Evolutionary conservation across 92 coral and sea anemone species (phyloP).

Genomic region (Actinernus sp.): DNA sequence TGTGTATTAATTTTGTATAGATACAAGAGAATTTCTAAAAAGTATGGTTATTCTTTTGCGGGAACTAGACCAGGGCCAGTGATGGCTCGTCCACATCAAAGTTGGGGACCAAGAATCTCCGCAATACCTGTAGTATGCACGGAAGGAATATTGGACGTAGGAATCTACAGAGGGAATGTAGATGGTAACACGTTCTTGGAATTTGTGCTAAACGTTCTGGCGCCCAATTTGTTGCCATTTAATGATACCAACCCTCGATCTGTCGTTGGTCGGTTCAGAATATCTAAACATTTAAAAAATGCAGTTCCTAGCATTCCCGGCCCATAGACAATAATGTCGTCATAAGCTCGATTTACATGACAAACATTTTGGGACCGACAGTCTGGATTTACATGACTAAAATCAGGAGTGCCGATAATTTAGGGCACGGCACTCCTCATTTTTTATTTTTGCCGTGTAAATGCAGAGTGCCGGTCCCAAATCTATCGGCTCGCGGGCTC

Average conservation of each 20-base stretch:
- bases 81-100: not conserved
- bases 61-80: slow-evolving; percentile 31
- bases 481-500: too few relatives aligned
- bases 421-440: too few relatives aligned
- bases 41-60: slow-evolving; percentile 7
- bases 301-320: too few relatives aligned
- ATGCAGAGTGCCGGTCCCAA: too few relatives aligned
- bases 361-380: slow-evolving; percentile 9
- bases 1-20: too few relatives aligned
- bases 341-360: too few relatives aligned
- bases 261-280: slow-evolving; percentile 30
- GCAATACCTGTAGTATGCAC: slow-evolving; percentile 34
- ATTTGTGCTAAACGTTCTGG: slow-evolving; percentile 18
- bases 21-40: not conserved
- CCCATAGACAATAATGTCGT: too few relatives aligned
- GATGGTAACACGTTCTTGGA: slow-evolving; percentile 15
- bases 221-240: slow-evolving; percentile 31
- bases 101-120: slow-evolving; percentile 52
- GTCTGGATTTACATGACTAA: not conserved
- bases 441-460: too few relatives aligned
- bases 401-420: not conserved
- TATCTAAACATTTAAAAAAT: too few relatives aligned
- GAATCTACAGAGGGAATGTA: slow-evolving; percentile 26
- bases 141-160: slow-evolving; percentile 34
- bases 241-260: slow-evolving; percentile 50